Conservation (phyloP, 1,140 invertebrate genomes). For the Solenopsis invicta region DNA sequence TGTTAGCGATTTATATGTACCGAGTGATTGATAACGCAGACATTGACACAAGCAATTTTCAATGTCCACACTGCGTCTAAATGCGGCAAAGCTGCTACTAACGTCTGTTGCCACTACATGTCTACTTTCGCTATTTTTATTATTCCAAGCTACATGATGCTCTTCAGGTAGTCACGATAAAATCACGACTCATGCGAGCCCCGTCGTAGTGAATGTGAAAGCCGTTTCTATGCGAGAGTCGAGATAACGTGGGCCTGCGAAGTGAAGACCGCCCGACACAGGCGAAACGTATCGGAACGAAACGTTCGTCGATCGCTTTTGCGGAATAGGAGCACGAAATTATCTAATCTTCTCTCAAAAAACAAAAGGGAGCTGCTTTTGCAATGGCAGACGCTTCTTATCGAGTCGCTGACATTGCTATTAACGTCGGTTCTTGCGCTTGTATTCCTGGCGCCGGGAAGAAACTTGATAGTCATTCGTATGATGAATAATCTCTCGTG, state of each 20-base stretch:
- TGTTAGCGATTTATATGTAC: not conserved
- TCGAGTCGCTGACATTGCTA: constrained; percentile 27
- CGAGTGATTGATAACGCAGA: constrained; percentile 34
- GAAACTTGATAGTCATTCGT: constrained; percentile 40
- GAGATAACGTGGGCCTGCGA: not conserved
- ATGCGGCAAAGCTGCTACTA: not conserved
- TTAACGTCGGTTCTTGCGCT: not conserved
- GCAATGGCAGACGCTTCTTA: not conserved
- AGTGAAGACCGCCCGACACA: not conserved
- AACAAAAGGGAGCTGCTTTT: not conserved
- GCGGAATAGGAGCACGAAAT: constrained; percentile 1
- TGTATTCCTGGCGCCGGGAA: constrained; percentile 11
- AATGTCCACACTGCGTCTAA: constrained; percentile 37
- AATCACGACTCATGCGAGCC: constrained; percentile 1
- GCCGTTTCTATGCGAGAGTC: not conserved
- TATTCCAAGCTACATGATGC: not conserved
- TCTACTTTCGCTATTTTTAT: constrained; percentile 15
- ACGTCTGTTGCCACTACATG: not conserved
- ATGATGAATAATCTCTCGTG: constrained; percentile 49
- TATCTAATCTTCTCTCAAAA: not conserved
- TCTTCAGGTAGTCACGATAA: not conserved
- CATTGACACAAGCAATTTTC: constrained; percentile 64
- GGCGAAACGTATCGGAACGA: not conserved
- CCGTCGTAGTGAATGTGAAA: not conserved
- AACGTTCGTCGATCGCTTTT: not conserved